Evolutionary conservation across 2,888 invertebrate species (phyloP).

Genomic region (Agrochola circellaris): DNA sequence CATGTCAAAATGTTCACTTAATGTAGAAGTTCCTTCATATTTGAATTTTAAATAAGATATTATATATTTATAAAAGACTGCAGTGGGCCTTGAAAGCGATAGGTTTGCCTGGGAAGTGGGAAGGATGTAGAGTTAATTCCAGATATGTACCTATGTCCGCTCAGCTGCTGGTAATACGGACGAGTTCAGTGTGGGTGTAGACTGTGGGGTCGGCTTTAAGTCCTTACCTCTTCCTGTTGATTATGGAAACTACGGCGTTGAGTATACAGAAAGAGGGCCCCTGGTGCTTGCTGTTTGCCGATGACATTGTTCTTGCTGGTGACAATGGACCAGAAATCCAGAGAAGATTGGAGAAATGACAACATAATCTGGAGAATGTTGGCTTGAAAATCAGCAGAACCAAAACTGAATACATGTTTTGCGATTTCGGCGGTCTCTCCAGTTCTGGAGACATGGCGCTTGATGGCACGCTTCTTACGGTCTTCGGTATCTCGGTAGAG

Average conservation of each 20-base stretch:
- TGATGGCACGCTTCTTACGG: not conserved
- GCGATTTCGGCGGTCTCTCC: no score
- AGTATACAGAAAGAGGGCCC: not conserved
- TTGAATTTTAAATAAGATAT: not conserved
- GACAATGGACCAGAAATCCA: not conserved
- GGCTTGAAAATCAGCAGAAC: not conserved
- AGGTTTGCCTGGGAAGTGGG: not conserved
- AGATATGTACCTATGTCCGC: not conserved
- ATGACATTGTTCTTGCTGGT: no score
- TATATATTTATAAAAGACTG: not conserved
- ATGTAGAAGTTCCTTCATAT: not conserved
- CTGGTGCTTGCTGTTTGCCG: not conserved
- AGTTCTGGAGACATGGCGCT: no score
- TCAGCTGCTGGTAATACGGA: not conserved
- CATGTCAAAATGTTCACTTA: not conserved
- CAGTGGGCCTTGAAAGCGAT: not conserved
- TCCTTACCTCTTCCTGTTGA: not conserved
- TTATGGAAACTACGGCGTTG: not conserved
- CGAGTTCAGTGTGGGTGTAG: not conserved
- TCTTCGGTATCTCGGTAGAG: not conserved
- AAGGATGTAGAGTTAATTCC: not conserved
- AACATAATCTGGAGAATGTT: not conserved
- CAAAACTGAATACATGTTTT: not conserved
- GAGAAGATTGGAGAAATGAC: not conserved
- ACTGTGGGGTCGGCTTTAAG: not conserved